These are phyloP conservation scores for Epinotia brunnichana DNA, from an alignment of 2,888 invertebrate species.

Conservation along the genomic window DNA sequence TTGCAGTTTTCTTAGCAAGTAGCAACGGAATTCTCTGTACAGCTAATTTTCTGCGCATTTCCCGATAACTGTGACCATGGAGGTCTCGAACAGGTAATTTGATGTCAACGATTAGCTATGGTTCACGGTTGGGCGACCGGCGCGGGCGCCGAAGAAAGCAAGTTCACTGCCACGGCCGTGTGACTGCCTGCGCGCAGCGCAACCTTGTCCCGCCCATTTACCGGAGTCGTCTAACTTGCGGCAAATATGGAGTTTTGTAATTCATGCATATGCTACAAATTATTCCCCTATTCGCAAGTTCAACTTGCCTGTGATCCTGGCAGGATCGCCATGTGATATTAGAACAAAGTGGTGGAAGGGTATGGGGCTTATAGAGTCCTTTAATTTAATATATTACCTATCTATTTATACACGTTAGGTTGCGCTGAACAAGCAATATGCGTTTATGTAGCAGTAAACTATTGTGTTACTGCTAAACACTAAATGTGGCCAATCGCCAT, in stretches of 20 bases:
- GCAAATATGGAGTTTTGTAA: constrained; percentile 13
- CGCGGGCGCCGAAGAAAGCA: constrained; percentile 74
- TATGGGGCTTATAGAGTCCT: no score
- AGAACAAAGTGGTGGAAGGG: no score
- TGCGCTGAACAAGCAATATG: no score
- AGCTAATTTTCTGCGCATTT: constrained; percentile 1
- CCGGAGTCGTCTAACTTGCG: constrained; percentile 5
- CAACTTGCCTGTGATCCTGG: no score
- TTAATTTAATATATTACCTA: no score
- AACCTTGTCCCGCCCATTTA: constrained; percentile 51
- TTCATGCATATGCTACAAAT: background rate
- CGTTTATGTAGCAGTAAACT: no score
- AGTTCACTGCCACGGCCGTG: constrained; percentile 82
- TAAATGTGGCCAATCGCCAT: no score
- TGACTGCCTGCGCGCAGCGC: constrained; percentile 75
- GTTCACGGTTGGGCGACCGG: constrained; percentile 69
- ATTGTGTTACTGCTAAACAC: no score
- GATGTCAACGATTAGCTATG: constrained; percentile 45
- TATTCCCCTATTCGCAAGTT: background rate
- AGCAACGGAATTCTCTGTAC: background rate
- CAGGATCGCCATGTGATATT: no score
- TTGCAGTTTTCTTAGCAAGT: constrained; percentile 2
- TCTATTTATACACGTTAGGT: no score
- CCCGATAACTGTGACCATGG: constrained; percentile 34
- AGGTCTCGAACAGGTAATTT: constrained; percentile 38